Evolutionary conservation across 2,113 vertebrate genomes (phyloP).

Genomic region (Lycaon pictus): DNA sequence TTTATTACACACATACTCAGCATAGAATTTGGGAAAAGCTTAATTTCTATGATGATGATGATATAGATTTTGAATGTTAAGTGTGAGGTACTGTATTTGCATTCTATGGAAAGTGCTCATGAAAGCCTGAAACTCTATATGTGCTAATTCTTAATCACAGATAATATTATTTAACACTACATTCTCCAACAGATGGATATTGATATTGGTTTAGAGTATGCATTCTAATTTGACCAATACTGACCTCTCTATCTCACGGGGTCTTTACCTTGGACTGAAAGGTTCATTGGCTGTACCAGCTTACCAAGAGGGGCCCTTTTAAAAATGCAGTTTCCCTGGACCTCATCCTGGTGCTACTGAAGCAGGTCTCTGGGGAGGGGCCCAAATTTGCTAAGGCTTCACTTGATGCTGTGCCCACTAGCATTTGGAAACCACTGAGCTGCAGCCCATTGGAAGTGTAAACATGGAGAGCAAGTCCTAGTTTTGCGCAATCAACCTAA

Average conservation of each 20-base stretch:
- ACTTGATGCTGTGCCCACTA: background rate
- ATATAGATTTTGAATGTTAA: background rate
- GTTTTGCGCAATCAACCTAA: background rate
- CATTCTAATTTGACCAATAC: background rate
- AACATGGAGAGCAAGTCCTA: background rate
- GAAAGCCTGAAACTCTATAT: background rate
- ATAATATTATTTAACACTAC: background rate
- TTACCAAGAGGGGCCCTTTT: background rate
- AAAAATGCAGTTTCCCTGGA: background rate
- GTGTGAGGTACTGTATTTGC: background rate
- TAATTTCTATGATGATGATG: background rate
- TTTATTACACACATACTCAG: background rate
- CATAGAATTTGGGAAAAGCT: background rate
- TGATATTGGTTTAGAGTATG: background rate
- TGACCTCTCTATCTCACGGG: no score
- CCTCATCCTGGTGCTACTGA: background rate
- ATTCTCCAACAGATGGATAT: background rate
- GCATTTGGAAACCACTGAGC: background rate
- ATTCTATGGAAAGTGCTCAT: background rate
- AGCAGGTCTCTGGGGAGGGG: background rate
- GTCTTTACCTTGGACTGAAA: background rate
- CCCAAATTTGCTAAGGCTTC: background rate
- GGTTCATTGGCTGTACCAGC: background rate
- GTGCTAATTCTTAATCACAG: background rate
- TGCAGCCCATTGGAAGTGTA: background rate